phyloP scores from a whole-genome alignment of 2,113 vertebrate genomes.

The Okapia johnstoni region DNA sequence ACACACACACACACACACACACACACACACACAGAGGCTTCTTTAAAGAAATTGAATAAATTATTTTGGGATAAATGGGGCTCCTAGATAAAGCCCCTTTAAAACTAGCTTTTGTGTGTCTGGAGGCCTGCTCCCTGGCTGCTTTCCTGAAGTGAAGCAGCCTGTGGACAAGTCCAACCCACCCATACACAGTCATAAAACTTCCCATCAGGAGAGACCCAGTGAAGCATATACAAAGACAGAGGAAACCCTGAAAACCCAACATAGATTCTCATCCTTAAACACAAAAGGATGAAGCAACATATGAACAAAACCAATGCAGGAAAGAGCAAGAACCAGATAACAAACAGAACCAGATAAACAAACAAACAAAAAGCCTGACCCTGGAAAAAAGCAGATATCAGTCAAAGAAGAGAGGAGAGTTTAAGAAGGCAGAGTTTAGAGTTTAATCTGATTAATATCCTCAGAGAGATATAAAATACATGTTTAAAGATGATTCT shows the following conservation, averaged over 20 bases:
- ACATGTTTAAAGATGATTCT: neutral
- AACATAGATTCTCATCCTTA: neutral
- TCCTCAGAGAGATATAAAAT: neutral
- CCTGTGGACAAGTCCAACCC: neutral
- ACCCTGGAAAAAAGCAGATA: neutral
- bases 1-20: neutral
- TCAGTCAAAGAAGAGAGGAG: neutral
- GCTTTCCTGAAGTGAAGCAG: neutral
- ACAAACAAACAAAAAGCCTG: neutral
- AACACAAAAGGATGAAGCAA: neutral
- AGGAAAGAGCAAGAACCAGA: neutral
- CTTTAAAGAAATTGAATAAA: neutral
- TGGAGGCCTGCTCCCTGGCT: neutral
- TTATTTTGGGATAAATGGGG: neutral
- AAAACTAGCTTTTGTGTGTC: neutral
- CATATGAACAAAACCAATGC: neutral
- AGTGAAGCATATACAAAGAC: neutral
- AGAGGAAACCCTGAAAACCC: neutral
- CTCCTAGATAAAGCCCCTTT: neutral
- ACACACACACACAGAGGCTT: fast-evolving
- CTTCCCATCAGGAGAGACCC: neutral
- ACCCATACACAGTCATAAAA: neutral
- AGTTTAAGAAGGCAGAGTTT: neutral
- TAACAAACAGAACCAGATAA: neutral
- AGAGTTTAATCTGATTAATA: neutral